These are phyloP conservation scores for Acanthoscelides obtectus DNA, from an alignment of 2,888 invertebrate species.

Conservation along the genomic window DNA sequence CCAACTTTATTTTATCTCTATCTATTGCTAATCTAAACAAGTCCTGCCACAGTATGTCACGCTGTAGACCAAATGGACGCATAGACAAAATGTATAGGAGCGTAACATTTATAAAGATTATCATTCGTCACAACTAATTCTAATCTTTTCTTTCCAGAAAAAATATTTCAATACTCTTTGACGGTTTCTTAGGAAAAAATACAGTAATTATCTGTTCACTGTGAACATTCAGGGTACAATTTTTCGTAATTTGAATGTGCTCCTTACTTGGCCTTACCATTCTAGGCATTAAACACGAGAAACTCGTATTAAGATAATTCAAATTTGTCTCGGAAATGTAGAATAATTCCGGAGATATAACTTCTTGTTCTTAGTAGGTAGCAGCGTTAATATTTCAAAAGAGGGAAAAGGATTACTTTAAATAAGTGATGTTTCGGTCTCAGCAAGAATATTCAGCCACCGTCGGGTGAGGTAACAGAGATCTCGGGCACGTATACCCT, in stretches of 20 bases:
- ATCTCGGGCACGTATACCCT: background rate
- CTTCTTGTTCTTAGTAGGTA: background rate
- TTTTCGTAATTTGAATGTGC: background rate
- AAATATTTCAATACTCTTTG: too few species aligned
- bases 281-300: background rate
- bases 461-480: background rate
- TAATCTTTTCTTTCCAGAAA: too few species aligned
- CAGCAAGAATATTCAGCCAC: constrained; percentile 3
- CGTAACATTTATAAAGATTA: too few species aligned
- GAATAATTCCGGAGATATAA: background rate
- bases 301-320: background rate
- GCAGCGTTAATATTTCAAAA: constrained; percentile 20
- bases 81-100: too few species aligned
- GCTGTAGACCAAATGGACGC: too few species aligned
- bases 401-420: constrained; percentile 24
- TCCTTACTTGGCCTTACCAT: background rate
- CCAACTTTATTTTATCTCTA: too few species aligned
- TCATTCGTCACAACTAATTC: too few species aligned
- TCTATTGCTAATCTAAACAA: too few species aligned
- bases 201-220: too few species aligned
- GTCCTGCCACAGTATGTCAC: too few species aligned
- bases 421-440: constrained; percentile 24
- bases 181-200: too few species aligned
- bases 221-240: too few species aligned
- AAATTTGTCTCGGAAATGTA: background rate